Evolutionary conservation across 2,113 vertebrate species (phyloP), one percentile per base, ranked within the genome.

Genomic region (Vicugna pacos): DNA sequence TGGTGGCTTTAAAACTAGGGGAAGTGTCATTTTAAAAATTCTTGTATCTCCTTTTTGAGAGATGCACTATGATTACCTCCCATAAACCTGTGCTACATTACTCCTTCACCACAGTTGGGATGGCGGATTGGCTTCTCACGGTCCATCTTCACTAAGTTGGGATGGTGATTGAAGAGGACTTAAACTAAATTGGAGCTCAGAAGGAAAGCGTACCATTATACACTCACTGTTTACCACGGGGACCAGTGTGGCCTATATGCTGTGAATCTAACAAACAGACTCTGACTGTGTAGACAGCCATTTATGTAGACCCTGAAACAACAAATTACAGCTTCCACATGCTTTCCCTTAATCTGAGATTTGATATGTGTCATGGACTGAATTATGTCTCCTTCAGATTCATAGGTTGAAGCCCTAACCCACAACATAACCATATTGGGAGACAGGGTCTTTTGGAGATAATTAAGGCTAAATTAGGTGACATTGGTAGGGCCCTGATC

Each of bases 131-230:
- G 30, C 28, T 81, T 76, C 32, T 58, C 4, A 20, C 35, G 4
- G 8, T 73, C 35, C 5, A 6, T 42, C 24, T 35, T 82, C 6
- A 28, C 19, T 42, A 19, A 62, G 6, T 22, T 48, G 35, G 56
- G 5, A 60, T 81, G 20, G 2, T 48, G 65, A 22, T 3, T 22
- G 16, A 48, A 3, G 7, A 67, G 0, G 10, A 6, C 5, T 24
- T 30, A 62, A 4, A 26, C 54, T 1, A 24, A 76, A 84, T 0
- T 48, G 28, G 1, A 79, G 3, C 8, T 88, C 24, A 1, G 42
- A 52, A 82, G 6, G 56, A 50, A 13, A 58, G 8, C 22, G 35
- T 5, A 20, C 32, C 2, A 14, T 20, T 26, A 6, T 56, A 7
- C 19, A 5, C 28, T 62, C 50, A 42, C 24, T 70, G 14, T 20